phyloP scores from a whole-genome alignment of 2,888 invertebrate species.

The Dorcus parallelipipedus region DNA sequence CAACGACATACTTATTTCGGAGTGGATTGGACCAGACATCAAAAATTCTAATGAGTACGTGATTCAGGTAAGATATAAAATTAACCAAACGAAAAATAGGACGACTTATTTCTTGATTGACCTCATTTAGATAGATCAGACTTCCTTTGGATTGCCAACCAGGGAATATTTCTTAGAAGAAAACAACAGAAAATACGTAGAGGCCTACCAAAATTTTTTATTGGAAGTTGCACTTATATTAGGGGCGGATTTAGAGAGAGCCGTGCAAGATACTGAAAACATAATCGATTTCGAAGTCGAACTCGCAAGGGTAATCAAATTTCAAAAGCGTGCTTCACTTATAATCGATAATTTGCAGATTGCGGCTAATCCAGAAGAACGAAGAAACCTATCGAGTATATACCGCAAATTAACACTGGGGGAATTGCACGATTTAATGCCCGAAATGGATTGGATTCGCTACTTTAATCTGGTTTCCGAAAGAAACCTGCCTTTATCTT shows the following conservation, averaged over 20 bases:
- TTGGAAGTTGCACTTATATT: slow-evolving; percentile 68
- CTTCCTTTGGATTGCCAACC: slow-evolving; percentile 73
- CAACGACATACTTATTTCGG: slow-evolving; percentile 79
- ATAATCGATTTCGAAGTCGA: slow-evolving; percentile 77
- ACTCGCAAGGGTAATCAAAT: slow-evolving; percentile 48
- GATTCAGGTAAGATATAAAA: slow-evolving; percentile 54
- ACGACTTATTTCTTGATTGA: too few relatives aligned
- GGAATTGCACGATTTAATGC: slow-evolving; percentile 63
- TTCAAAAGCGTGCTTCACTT: neutral
- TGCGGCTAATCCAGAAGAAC: slow-evolving; percentile 64
- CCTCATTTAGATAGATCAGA: slow-evolving; percentile 71
- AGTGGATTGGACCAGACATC: slow-evolving; percentile 91
- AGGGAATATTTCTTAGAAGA: slow-evolving; percentile 70
- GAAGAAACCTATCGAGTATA: slow-evolving; percentile 78
- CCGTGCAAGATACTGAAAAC: slow-evolving; percentile 64
- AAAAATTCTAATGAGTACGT: slow-evolving; percentile 89
- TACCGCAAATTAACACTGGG: slow-evolving; percentile 75
- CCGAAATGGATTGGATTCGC: slow-evolving; percentile 68
- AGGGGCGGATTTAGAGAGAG: slow-evolving; percentile 62
- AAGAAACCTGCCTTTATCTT: slow-evolving; percentile 56
- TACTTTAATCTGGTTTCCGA: slow-evolving; percentile 70
- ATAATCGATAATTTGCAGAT: slow-evolving; percentile 42
- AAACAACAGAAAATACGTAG: slow-evolving; percentile 63
- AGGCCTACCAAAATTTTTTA: slow-evolving; percentile 79
- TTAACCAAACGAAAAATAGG: too few relatives aligned